Percentiles rank a stretch among this genome's conserved stretches.
Conservation (phyloP, 2,113 vertebrate genomes). For the Mixornis gularis region DNA sequence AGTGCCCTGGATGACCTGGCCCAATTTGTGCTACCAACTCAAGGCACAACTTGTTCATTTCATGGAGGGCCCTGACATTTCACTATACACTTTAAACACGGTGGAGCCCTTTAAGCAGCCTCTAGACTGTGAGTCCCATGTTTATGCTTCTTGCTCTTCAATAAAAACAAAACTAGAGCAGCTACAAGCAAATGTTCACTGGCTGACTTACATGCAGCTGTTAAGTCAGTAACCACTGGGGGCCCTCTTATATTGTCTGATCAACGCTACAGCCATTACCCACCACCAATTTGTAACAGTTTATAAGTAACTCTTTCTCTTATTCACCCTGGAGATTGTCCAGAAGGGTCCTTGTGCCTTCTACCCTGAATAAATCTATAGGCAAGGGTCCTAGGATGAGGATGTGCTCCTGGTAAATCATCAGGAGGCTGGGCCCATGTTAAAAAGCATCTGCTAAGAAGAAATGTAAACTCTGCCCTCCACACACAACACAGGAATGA, state of each 20-base stretch:
- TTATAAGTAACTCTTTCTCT: conserved; percentile 67
- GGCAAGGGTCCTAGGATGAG: conserved; percentile 57
- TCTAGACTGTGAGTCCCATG: conserved; percentile 46
- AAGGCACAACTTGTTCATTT: background rate
- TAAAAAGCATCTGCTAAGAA: conserved; percentile 41
- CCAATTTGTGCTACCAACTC: background rate
- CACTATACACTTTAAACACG: conserved; percentile 48
- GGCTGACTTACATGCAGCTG: conserved; percentile 68
- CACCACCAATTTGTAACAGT: conserved; percentile 68
- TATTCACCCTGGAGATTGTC: conserved; percentile 44
- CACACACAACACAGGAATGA: conserved; percentile 22
- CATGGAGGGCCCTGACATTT: conserved; percentile 32
- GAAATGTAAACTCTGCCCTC: conserved; percentile 45
- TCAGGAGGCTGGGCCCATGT: background rate
- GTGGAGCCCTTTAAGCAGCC: conserved; percentile 50
- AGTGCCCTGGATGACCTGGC: background rate
- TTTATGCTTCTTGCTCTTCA: conserved; percentile 68
- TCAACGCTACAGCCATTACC: conserved; percentile 67
- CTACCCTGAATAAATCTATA: conserved; percentile 60
- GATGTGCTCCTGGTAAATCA: conserved; percentile 41
- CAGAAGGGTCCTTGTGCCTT: conserved; percentile 61
- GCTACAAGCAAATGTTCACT: conserved; percentile 66
- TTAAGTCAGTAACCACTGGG: conserved; percentile 64
- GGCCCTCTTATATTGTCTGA: conserved; percentile 60
- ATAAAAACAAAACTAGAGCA: conserved; percentile 66